A percentile compares a stretch with the other conserved stretches of the same genome.
These are phyloP conservation scores for Gephyroberyx darwinii DNA, from an alignment of 2,797 vertebrate species.

Conservation along the genomic window DNA sequence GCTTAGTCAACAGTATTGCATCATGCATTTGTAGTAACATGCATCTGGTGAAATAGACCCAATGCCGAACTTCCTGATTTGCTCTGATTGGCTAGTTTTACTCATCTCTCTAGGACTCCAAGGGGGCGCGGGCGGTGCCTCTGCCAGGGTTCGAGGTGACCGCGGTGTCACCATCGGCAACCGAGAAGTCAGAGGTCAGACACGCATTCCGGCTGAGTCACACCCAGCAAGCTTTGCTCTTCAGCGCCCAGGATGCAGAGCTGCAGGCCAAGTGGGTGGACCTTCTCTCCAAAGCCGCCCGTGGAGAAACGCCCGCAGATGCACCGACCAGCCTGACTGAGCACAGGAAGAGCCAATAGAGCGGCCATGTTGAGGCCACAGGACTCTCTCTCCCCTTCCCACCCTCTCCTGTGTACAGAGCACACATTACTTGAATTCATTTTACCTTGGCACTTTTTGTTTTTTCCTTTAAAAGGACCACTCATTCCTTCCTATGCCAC, in stretches of 20 bases:
- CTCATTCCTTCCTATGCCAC: constrained; percentile 73
- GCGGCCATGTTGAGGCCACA: constrained; percentile 53
- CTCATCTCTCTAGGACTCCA: constrained; percentile 78
- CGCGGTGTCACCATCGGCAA: constrained; percentile 44
- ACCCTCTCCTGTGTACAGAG: constrained; percentile 72
- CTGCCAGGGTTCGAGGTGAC: constrained; percentile 85
- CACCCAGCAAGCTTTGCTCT: constrained; percentile 84
- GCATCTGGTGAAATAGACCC: background rate
- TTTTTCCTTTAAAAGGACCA: constrained; percentile 68
- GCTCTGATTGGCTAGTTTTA: background rate
- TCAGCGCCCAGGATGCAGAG: constrained; percentile 85
- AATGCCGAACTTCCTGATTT: background rate
- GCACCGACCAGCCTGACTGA: constrained; percentile 66
- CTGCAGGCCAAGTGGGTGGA: constrained; percentile 87
- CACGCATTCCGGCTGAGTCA: constrained; percentile 84
- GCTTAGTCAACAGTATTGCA: background rate
- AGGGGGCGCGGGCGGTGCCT: constrained; percentile 76
- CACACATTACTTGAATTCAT: constrained; percentile 88
- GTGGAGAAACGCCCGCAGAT: constrained; percentile 71
- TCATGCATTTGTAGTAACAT: background rate
- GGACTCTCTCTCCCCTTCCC: constrained; percentile 49
- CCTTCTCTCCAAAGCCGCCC: constrained; percentile 81
- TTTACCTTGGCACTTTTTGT: constrained; percentile 88
- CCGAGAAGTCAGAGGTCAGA: constrained; percentile 82
- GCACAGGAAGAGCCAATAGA: constrained; percentile 79